These are phyloP conservation scores for Melanotaenia maccullochi DNA, from an alignment of 2,797 vertebrate species.

Conservation along the genomic window DNA sequence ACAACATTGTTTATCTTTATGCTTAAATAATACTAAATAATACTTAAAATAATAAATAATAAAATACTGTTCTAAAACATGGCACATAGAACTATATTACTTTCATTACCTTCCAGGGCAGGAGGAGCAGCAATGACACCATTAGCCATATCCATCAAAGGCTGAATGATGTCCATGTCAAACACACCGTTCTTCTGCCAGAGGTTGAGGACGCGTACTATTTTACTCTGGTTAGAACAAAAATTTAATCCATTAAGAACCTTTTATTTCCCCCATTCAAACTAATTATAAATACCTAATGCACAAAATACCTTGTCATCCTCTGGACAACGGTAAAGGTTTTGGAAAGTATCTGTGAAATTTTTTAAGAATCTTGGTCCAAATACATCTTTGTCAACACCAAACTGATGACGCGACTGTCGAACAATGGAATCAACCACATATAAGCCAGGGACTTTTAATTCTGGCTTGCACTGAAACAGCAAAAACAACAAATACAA, in stretches of 20 bases:
- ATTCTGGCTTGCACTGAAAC: constrained; percentile 93
- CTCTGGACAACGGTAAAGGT: constrained; percentile 92
- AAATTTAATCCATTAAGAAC: neutral
- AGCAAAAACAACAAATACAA: neutral
- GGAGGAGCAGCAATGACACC: constrained; percentile 74
- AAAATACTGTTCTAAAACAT: neutral
- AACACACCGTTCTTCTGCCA: constrained; percentile 99
- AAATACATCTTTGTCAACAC: constrained; percentile 97
- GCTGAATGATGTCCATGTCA: constrained; percentile 95
- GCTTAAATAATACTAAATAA: too few relatives aligned
- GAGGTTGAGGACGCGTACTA: constrained; percentile 94
- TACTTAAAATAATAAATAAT: neutral
- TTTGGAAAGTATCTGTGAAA: constrained; percentile 94
- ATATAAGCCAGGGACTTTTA: constrained; percentile 96
- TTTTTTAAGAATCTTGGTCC: constrained; percentile 97
- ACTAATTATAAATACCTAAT: neutral
- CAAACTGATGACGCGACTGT: constrained; percentile 99
- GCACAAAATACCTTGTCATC: constrained; percentile 91
- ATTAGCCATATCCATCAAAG: constrained; percentile 93
- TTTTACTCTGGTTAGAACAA: constrained; percentile 87
- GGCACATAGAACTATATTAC: neutral
- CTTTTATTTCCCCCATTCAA: neutral
- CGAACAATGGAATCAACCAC: constrained; percentile 98
- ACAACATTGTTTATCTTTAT: neutral
- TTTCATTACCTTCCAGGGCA: constrained; percentile 59